phyloP scores from a whole-genome alignment of 1,140 invertebrate genomes.

The Bombus balteatus region DNA sequence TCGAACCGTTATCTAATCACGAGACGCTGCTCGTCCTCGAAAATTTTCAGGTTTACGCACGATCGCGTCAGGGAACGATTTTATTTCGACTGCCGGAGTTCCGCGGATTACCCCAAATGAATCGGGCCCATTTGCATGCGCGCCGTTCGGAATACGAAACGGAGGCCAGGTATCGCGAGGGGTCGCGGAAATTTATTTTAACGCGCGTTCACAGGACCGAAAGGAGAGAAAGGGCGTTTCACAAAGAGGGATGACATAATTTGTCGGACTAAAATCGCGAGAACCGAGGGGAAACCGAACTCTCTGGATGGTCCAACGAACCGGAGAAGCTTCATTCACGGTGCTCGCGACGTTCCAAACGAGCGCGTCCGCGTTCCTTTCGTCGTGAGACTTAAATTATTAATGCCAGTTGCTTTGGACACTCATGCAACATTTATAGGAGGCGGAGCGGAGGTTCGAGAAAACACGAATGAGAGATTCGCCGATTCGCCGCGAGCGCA shows the following conservation, averaged over 20 bases:
- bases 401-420: conserved; percentile 62
- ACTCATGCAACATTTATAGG: conserved; percentile 72
- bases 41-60: neutral
- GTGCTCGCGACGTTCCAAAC: conserved; percentile 2
- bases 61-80: neutral
- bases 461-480: conserved; percentile 48
- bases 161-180: neutral
- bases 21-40: neutral
- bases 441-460: conserved; percentile 46
- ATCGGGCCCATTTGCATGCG: conserved; percentile 28
- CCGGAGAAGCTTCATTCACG: conserved; percentile 3
- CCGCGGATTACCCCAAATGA: conserved; percentile 11
- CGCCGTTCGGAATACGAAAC: conserved; percentile 14
- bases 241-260: conserved; percentile 12
- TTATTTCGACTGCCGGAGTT: neutral
- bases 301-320: conserved; percentile 8
- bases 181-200: neutral
- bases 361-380: conserved; percentile 54
- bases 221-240: neutral
- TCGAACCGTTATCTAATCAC: neutral
- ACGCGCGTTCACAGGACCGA: neutral
- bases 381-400: conserved; percentile 65
- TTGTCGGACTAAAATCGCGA: neutral
- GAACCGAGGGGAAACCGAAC: neutral
- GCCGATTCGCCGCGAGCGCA: conserved; percentile 60